Base-by-base conservation (phyloP, 2,888 invertebrate species). In the Notodonta dromedarius region DNA sequence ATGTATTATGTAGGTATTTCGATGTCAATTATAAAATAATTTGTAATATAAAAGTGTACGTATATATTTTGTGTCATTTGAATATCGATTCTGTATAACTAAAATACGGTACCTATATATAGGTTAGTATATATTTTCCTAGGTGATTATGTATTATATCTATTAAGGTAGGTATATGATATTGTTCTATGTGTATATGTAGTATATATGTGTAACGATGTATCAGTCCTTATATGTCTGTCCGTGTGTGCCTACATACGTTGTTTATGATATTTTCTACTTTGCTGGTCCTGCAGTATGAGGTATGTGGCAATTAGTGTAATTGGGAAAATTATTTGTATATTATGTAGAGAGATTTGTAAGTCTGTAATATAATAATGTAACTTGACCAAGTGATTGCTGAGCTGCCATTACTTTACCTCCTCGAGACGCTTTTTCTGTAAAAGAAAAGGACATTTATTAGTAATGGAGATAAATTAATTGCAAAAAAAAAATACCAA, bases 351-450 rank as follows among this genome's bases (percentile, higher is more conserved):
- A 39, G 8, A 58, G 35, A 24, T 24, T 42, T 32, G 46, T 60
- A 51, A 39, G 57, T 46, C 42, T 44, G 44, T 40, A 16, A 35
- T 55, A 55, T 40, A 16, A 24, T 56, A 13, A 3, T 24, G 44
- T 24, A 44, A 44, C 56, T 56, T 56, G 70, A 74, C 65, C 58
- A 48, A 63, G 59, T 51, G 60, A 66, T 62, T 64, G 65, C 57
- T 61, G 66, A 58, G 62, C 68, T 72, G 67, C 62, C 65, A 80
- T 74, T 85, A 87, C 88, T 83, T 90, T 93, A 96, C 96, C 96
- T 96, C 96, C 92, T 96, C 96, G 94, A 96, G 94, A 94, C 95
- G 95, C 93, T 96, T 96, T 94, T 94, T 96, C 96, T 96, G 96
- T 78, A 95, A 96, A 94, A 94, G 84, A 90, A 91, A 93, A 88